phyloP scores from a whole-genome alignment of 2,113 vertebrate species.

The Ranitomeya imitator region DNA sequence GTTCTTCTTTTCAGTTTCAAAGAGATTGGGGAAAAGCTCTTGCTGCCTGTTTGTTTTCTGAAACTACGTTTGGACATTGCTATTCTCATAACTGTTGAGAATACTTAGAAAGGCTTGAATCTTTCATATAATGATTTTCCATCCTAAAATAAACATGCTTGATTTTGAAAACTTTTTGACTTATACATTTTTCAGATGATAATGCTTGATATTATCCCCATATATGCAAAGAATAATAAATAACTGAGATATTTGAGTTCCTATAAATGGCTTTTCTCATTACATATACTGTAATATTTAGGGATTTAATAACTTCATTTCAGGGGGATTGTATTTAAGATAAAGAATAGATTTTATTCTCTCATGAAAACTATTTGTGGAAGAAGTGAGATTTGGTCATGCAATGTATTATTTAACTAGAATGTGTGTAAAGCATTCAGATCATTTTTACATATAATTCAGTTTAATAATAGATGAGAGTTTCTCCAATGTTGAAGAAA shows the following conservation, averaged over 20 bases:
- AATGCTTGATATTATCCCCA: background rate
- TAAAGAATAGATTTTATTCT: conserved; percentile 7
- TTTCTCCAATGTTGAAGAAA: conserved; percentile 38
- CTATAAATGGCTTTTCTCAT: background rate
- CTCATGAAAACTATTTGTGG: conserved; percentile 27
- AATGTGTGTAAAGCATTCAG: conserved; percentile 33
- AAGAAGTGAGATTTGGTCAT: conserved; percentile 39
- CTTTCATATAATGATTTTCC: conserved; percentile 25
- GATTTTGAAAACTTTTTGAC: conserved; percentile 17
- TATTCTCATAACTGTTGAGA: background rate
- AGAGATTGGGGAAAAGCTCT: background rate
- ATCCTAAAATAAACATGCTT: conserved; percentile 29
- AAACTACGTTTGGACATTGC: background rate
- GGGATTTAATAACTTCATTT: conserved; percentile 25
- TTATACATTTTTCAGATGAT: conserved; percentile 35
- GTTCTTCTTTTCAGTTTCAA: background rate
- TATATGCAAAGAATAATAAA: conserved; percentile 11
- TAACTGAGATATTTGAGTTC: background rate
- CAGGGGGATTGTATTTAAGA: background rate
- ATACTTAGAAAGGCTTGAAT: conserved; percentile 8
- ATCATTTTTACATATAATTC: conserved; percentile 46
- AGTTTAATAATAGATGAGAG: conserved; percentile 45
- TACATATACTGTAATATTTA: background rate
- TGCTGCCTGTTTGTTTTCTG: background rate
- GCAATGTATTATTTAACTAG: conserved; percentile 40